These are phyloP conservation scores for Tribolium madens DNA, from an alignment of 1,140 invertebrate species.

Conservation along the genomic window DNA sequence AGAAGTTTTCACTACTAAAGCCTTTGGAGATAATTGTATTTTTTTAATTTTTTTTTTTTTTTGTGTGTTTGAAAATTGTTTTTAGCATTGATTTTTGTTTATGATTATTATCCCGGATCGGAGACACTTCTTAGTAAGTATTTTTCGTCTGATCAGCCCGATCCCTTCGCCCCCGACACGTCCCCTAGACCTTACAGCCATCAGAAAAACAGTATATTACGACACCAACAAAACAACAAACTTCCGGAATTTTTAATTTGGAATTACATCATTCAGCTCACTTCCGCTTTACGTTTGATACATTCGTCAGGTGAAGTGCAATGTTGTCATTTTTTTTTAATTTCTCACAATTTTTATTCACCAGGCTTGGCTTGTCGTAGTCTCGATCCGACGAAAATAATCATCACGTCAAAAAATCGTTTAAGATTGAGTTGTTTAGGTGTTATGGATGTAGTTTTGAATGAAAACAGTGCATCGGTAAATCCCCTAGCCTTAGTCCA, in stretches of 20 bases:
- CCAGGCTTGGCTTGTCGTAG: slow-evolving; percentile 68
- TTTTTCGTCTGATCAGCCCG: slow-evolving; percentile 81
- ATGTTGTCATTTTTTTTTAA: not conserved
- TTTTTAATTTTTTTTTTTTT: not conserved
- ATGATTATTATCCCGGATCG: slow-evolving; percentile 93
- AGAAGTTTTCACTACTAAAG: slow-evolving; percentile 95
- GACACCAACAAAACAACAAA: slow-evolving; percentile 78
- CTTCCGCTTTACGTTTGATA: slow-evolving; percentile 91
- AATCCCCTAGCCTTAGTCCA: slow-evolving; percentile 78
- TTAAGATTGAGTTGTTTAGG: slow-evolving; percentile 86
- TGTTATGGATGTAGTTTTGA: slow-evolving; percentile 87
- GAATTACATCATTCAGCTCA: slow-evolving; percentile 96
- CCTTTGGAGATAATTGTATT: slow-evolving; percentile 93
- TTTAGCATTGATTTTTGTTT: slow-evolving; percentile 94
- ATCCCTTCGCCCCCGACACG: slow-evolving; percentile 87
- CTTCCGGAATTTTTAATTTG: slow-evolving; percentile 93
- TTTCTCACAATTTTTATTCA: slow-evolving; percentile 7
- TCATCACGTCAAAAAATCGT: slow-evolving; percentile 78
- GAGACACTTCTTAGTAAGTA: slow-evolving; percentile 90
- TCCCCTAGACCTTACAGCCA: slow-evolving; percentile 86
- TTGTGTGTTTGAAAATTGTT: slow-evolving; percentile 52
- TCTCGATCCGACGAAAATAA: slow-evolving; percentile 92
- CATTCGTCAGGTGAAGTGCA: slow-evolving; percentile 80
- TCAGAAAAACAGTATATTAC: slow-evolving; percentile 82
- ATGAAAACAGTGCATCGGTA: slow-evolving; percentile 71